Conservation (phyloP, 30 jellyfish, hydroid and myxozoan species). For the Nemopilema nomurai region DNA sequence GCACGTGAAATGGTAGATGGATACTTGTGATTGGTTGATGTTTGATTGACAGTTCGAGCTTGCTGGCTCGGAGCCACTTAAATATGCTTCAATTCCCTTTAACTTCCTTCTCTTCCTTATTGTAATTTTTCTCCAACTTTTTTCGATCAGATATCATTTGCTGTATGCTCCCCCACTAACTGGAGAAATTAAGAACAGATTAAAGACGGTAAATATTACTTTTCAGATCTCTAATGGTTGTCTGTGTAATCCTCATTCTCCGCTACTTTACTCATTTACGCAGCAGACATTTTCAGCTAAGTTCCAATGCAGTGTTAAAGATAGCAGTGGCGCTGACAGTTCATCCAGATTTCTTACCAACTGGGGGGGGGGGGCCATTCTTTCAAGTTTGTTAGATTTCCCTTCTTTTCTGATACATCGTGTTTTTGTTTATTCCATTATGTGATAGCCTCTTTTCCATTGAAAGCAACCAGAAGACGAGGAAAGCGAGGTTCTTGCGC, state of each 20-base stretch:
- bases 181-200: slow-evolving; percentile 69
- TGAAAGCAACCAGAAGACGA: slow-evolving; percentile 94
- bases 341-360: no score
- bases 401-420: background rate
- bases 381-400: background rate
- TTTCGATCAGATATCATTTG: slow-evolving; percentile 76
- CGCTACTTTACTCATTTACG: no score
- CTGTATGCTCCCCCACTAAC: slow-evolving; percentile 95
- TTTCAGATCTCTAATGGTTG: no score
- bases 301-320: no score
- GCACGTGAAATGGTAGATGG: no score
- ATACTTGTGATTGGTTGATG: no score
- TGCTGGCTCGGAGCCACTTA: no score
- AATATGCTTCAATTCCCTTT: background rate
- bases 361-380: no score
- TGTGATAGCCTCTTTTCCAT: background rate
- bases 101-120: background rate
- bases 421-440: background rate
- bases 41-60: no score
- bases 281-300: no score
- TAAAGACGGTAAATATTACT: slow-evolving; percentile 88
- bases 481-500: slow-evolving; percentile 70
- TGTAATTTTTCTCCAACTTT: background rate
- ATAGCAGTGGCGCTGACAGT: no score
- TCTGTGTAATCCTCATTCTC: no score